Evolutionary conservation across 2,888 invertebrate species (phyloP), one percentile per base, ranked within the genome.

Genomic region (Caenorhabditis sp.): DNA sequence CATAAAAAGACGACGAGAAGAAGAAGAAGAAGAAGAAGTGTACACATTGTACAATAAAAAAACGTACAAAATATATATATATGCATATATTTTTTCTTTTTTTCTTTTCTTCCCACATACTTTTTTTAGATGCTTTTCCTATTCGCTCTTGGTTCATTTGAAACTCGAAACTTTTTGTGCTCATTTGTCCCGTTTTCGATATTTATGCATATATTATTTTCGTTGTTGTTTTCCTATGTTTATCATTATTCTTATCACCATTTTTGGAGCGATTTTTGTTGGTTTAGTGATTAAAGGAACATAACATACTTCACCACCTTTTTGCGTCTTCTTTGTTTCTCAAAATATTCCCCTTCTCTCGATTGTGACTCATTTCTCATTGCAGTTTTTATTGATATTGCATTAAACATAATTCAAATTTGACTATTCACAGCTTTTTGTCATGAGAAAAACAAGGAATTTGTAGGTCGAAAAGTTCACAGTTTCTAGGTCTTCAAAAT

Each of bases 111-210:
- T 43, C 43, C 43, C 43, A 43, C 43, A 43, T 14, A 43, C 17
- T 17, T 43, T 43, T 36, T 43, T 43, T 43, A 17, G 43, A 43
- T 43, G 43, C 43, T 43, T 43, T 43, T 43, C 43, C 14, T 43
- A 43, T 43, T 17, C 14, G 12, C 17, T 43, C 14, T 43, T 43
- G 43, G 43, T 17, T 43, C 14, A 17, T 43, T 43, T 43, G 43
- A 43, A 43, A 62, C 62, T 68, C 58, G 62, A 67, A 67, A 55
- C 67, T 50, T 55, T 37, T 36, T 27, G 55, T 50, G 51, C 53
- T 62, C 57, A 58, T 62, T 59, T 68, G 62, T 59, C 27, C 19
- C 14, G 2, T 43, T 14, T 17, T 43, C 17, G 3, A 12, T 43
- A 10, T 43, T 43, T 43, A 43, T 43, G 6, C 43, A 43, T 43